These are phyloP conservation scores for Micoletzkya japonica DNA, from an alignment of 2,888 invertebrate species.

Conservation along the genomic window DNA sequence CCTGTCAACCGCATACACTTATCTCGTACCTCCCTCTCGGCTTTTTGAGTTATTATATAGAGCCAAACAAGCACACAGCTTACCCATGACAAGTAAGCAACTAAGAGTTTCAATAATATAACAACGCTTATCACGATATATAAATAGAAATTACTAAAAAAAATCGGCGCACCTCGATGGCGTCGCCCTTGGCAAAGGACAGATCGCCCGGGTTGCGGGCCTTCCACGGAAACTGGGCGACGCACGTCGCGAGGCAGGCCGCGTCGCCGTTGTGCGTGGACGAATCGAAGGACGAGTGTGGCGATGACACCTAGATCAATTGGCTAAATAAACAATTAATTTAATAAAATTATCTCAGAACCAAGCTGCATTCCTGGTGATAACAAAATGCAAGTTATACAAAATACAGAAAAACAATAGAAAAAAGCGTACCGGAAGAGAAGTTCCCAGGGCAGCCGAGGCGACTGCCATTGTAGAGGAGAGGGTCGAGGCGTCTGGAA, in stretches of 20 bases:
- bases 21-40: background rate
- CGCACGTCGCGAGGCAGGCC: slow-evolving; percentile 40
- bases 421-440: too few species aligned
- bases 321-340: too few species aligned
- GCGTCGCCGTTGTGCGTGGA: background rate
- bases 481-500: slow-evolving; percentile 2
- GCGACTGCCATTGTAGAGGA: background rate
- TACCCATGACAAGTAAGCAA: background rate
- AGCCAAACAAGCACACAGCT: background rate
- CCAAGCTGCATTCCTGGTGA: too few species aligned
- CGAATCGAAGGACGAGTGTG: background rate
- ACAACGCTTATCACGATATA: background rate
- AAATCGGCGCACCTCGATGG: slow-evolving; percentile 64
- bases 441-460: too few species aligned
- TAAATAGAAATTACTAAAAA: background rate
- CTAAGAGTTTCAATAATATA: background rate
- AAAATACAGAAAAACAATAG: too few species aligned
- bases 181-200: slow-evolving; percentile 72
- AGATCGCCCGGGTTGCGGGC: slow-evolving; percentile 72
- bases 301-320: too few species aligned
- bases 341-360: too few species aligned
- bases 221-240: slow-evolving; percentile 69
- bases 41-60: background rate
- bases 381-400: too few species aligned
- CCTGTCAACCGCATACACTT: slow-evolving; percentile 41